phyloP scores from a whole-genome alignment of 2,888 invertebrate species.

The Calliopum simillimum region DNA sequence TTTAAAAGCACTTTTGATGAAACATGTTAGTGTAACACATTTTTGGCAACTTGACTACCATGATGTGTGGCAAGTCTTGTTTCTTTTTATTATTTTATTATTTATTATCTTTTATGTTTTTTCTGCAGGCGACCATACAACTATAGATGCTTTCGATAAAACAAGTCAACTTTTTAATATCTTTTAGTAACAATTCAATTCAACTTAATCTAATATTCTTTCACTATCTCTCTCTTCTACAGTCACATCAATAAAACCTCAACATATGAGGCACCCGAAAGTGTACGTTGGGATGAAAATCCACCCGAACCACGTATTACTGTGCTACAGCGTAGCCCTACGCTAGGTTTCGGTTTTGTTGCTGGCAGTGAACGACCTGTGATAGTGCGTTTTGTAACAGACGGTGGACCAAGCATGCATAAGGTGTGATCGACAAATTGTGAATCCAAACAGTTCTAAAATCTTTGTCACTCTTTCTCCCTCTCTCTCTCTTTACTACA shows the following conservation, averaged over 20 bases:
- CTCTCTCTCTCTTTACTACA: constrained; percentile 54
- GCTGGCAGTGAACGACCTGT: constrained; percentile 94
- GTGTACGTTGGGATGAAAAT: constrained; percentile 74
- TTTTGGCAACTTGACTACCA: no score
- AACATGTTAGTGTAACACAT: no score
- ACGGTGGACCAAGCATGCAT: constrained; percentile 91
- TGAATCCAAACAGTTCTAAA: neutral
- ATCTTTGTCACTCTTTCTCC: neutral
- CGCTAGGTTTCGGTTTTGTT: constrained; percentile 94
- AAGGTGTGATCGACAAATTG: constrained; percentile 69
- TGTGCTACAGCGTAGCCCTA: constrained; percentile 78
- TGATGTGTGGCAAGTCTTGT: no score
- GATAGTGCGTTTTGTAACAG: constrained; percentile 88
- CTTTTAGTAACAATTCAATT: neutral
- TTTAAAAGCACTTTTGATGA: no score
- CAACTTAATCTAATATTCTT: neutral
- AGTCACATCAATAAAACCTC: constrained; percentile 90
- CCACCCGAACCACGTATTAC: constrained; percentile 85
- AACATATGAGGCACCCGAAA: constrained; percentile 85
- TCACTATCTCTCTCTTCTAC: neutral
- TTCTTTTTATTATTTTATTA: no score
- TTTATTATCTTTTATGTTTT: no score
- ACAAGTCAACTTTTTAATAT: no score
- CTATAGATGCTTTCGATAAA: no score
- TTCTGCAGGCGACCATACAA: no score